These are phyloP conservation scores for Leptinotarsa defecta DNA, from an alignment of 1,140 invertebrate genomes.

Conservation along the genomic window DNA sequence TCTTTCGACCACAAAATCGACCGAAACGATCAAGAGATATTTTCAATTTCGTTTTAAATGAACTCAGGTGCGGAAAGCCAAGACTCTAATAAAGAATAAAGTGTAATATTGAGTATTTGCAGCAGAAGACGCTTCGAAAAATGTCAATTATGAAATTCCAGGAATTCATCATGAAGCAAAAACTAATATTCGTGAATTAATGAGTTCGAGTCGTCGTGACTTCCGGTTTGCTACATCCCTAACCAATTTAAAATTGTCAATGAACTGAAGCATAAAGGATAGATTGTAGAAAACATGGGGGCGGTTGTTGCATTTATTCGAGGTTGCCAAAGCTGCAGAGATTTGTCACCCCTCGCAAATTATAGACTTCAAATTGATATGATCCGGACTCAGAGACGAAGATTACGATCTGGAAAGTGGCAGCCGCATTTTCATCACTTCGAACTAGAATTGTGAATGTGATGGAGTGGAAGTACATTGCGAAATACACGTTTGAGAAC, in stretches of 20 bases:
- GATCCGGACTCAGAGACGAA: background rate
- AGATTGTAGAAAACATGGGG: background rate
- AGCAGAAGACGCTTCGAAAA: conserved; percentile 1
- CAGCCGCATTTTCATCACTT: background rate
- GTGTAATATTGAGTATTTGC: conserved; percentile 13
- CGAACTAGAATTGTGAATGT: no score
- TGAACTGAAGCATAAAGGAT: conserved; percentile 2
- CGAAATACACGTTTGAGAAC: background rate
- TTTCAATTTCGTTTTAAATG: conserved; percentile 6
- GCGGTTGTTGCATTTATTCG: conserved; percentile 3
- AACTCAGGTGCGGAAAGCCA: conserved; percentile 5
- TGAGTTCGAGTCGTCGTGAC: conserved; percentile 3
- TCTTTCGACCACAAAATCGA: background rate
- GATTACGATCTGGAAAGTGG: background rate
- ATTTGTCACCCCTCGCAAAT: conserved; percentile 5
- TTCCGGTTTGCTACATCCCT: conserved; percentile 15
- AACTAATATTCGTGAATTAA: conserved; percentile 19
- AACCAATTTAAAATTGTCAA: conserved; percentile 10
- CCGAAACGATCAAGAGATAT: background rate
- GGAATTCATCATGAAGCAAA: conserved; percentile 9
- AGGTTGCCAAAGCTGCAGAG: conserved; percentile 1
- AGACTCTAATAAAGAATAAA: conserved; percentile 14
- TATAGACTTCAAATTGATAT: conserved; percentile 1
- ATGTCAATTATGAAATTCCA: conserved; percentile 19
- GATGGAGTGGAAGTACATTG: background rate